Percentiles rank a stretch among this genome's conserved stretches.
These are phyloP conservation scores for Amphilophus citrinellus DNA, from an alignment of 2,113 vertebrate genomes.

Conservation along the genomic window DNA sequence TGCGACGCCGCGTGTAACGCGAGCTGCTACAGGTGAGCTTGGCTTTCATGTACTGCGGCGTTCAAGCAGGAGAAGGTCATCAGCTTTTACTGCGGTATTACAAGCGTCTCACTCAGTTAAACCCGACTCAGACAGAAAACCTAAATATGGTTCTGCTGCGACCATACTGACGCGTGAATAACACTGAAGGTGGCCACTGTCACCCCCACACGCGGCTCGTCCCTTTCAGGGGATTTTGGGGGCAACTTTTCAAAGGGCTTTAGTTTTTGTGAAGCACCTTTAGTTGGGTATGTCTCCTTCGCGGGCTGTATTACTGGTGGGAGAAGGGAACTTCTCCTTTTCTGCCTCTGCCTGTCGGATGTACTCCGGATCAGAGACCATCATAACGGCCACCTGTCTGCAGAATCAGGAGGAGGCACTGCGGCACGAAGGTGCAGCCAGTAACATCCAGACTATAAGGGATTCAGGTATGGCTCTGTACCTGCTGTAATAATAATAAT, in stretches of 20 bases:
- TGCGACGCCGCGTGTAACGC: constrained; percentile 37
- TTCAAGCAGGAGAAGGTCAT: constrained; percentile 29
- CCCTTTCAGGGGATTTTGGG: background rate
- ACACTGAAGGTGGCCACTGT: background rate
- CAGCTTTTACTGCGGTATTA: background rate
- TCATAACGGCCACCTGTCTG: constrained; percentile 87
- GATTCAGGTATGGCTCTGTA: constrained; percentile 78
- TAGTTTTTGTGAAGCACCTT: background rate
- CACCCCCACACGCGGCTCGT: background rate
- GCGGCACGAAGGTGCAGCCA: constrained; percentile 66
- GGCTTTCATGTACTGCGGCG: constrained; percentile 5
- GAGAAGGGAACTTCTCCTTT: constrained; percentile 96
- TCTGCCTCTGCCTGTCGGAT: constrained; percentile 80
- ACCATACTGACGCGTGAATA: background rate
- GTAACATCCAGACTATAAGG: constrained; percentile 82
- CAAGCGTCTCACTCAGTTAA: too few relatives aligned
- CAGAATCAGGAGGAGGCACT: constrained; percentile 76
- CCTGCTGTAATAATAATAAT: background rate
- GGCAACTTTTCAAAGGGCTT: background rate
- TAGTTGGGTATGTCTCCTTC: constrained; percentile 50
- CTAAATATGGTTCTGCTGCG: background rate
- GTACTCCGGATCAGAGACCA: constrained; percentile 4
- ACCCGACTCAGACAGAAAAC: rapidly evolving
- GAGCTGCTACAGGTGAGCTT: constrained; percentile 40
- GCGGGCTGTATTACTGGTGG: constrained; percentile 84